Evolutionary conservation across 1,140 invertebrate species (phyloP).

Genomic region (Drosophila cardini): DNA sequence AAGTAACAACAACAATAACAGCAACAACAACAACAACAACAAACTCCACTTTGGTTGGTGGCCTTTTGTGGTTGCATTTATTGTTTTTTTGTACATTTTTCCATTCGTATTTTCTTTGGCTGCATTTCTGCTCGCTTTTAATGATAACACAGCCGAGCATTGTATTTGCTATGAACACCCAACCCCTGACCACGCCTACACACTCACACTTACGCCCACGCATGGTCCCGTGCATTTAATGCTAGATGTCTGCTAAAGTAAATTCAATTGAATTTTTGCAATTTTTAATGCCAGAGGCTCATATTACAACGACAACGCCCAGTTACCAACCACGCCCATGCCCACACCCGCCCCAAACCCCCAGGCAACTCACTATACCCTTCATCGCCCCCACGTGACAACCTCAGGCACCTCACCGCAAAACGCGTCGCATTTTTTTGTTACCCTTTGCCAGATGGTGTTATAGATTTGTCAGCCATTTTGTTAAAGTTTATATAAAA

Average conservation of each 20-base stretch:
- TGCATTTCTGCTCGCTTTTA: slow-evolving; percentile 75
- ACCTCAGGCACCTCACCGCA: slow-evolving; percentile 49
- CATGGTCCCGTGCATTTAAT: slow-evolving; percentile 68
- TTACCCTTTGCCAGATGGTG: background rate
- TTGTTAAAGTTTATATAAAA: background rate
- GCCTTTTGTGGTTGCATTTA: slow-evolving; percentile 75
- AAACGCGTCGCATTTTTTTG: slow-evolving; percentile 59
- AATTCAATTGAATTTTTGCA: slow-evolving; percentile 81
- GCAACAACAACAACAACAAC: slow-evolving; percentile 34
- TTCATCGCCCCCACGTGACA: slow-evolving; percentile 36
- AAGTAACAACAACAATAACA: slow-evolving; percentile 6
- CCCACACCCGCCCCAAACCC: background rate
- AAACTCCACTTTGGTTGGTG: slow-evolving; percentile 66
- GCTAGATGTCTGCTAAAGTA: slow-evolving; percentile 73
- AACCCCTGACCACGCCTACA: background rate
- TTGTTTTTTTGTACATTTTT: slow-evolving; percentile 57
- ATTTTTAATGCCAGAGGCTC: slow-evolving; percentile 77
- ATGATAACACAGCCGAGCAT: slow-evolving; percentile 61
- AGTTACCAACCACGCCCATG: background rate
- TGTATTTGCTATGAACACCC: slow-evolving; percentile 16
- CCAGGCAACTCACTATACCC: background rate
- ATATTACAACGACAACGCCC: slow-evolving; percentile 73
- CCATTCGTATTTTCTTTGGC: slow-evolving; percentile 72
- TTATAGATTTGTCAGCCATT: background rate
- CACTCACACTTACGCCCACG: slow-evolving; percentile 26